Base-by-base conservation (phyloP, 2,888 invertebrate species). In the Petrolisthes cinctipes region DNA sequence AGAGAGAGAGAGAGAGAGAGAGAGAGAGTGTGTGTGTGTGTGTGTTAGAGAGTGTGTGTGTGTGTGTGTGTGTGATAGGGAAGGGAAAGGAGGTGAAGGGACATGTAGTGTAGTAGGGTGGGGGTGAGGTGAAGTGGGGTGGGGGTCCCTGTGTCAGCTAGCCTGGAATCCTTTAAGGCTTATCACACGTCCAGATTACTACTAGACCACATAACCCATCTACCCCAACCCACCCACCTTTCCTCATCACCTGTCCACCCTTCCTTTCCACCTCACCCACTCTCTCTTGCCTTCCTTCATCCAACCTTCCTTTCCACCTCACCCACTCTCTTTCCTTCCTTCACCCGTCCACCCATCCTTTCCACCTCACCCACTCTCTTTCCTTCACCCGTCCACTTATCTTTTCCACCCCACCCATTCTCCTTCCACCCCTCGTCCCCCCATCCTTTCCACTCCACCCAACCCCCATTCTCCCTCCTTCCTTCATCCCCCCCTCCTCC, bases 1-100 rank as follows among this genome's bases (percentile, higher is more conserved):
- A 37, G 37, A 66, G 23, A 61, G 37, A 81, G 66, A 23, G 81
- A 66, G 37, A 81, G 54, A 61, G 57, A 81, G 37, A n/a, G 23
- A 56, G 61, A 20, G 81, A 56, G 54, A 81, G 76, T 4, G 17
- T 9, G 37, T 1, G 37, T 1, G 37, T 57, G 76, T 4, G 17
- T 9, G 37, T 1, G 37, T 1, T 0, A 37, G 37, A 37, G 37
- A 37, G 37, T 37, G 37, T 37, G 37, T 37, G 37, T 37, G n/a
- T n/a, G n/a, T n/a, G n/a, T 14, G 14, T 6, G 61, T 61, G 61
- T 14, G 61, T 61, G 14, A 14, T 6, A 61, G 61, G 61, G 61
- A 61, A 61, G 61, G 61, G 17, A 61, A 61, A 61, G 61, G 61
- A 17, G 9, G 61, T 61, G 61, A 2, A 37, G 37, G 37, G 37